phyloP scores from a whole-genome alignment of 2,113 vertebrate species.

The Carollia perspicillata region DNA sequence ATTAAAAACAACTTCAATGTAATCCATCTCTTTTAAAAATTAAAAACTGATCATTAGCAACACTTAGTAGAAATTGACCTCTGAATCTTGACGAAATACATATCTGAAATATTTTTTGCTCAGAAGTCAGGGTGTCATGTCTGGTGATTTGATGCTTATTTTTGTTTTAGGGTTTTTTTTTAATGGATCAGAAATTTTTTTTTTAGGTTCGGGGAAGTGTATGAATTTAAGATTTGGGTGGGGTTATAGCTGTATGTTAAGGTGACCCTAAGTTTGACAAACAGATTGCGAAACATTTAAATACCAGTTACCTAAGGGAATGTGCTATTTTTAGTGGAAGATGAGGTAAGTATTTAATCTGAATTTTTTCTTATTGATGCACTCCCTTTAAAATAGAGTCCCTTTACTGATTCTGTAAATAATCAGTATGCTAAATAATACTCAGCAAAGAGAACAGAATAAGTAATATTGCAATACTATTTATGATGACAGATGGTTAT shows the following conservation, averaged over 20 bases:
- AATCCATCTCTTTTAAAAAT: constrained; percentile 24
- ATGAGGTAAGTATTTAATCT: not conserved
- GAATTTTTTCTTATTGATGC: not conserved
- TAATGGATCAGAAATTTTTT: not conserved
- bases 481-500: not conserved
- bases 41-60: not conserved
- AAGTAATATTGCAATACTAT: not conserved
- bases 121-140: not conserved
- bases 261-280: not conserved
- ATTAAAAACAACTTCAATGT: constrained; percentile 15
- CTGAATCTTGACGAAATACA: not conserved
- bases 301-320: not conserved
- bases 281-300: constrained; percentile 20
- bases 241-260: not conserved
- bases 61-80: not conserved
- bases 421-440: not conserved
- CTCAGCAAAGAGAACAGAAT: not conserved
- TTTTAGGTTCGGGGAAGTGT: not conserved
- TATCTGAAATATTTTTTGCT: not conserved
- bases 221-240: constrained; percentile 35
- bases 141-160: not conserved
- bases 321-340: constrained; percentile 27
- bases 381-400: not conserved
- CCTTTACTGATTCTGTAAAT: too few relatives aligned
- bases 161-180: not conserved